Evolutionary conservation across 2,113 vertebrate genomes (phyloP).

Genomic region (Neodontobutis hainanensis): DNA sequence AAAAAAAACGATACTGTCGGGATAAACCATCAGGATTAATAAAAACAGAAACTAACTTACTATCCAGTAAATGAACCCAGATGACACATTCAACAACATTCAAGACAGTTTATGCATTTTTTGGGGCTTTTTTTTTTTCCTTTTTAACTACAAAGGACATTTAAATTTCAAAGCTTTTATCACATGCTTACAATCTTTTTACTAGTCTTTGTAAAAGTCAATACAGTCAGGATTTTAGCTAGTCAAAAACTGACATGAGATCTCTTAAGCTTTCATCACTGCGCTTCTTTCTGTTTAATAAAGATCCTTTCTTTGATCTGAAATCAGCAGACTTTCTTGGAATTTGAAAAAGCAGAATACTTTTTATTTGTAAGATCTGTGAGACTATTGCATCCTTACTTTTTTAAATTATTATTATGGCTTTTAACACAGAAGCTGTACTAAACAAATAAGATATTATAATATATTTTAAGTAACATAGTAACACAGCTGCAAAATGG

Average conservation of each 20-base stretch:
- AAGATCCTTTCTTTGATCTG: background rate
- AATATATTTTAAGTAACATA: background rate
- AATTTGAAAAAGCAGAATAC: no score
- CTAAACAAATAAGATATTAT: no score
- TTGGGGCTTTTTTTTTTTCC: background rate
- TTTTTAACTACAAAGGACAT: background rate
- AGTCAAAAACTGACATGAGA: background rate
- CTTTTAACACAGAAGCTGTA: no score
- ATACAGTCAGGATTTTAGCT: background rate
- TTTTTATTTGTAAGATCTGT: background rate
- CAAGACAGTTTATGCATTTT: background rate
- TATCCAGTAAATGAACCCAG: slow-evolving; percentile 7
- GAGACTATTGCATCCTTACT: no score
- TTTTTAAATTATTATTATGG: no score
- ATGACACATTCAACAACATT: slow-evolving; percentile 4
- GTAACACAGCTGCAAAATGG: slow-evolving; percentile 10
- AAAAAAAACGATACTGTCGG: background rate
- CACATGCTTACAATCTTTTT: background rate
- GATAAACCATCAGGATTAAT: slow-evolving; percentile 6
- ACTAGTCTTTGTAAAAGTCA: background rate
- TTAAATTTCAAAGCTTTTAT: background rate
- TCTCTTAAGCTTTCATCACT: no score
- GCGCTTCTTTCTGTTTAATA: no score
- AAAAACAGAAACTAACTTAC: slow-evolving; percentile 9
- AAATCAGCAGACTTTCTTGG: no score